Conservation (phyloP, 2,888 invertebrate genomes). For the Mactromeris polynyma region DNA sequence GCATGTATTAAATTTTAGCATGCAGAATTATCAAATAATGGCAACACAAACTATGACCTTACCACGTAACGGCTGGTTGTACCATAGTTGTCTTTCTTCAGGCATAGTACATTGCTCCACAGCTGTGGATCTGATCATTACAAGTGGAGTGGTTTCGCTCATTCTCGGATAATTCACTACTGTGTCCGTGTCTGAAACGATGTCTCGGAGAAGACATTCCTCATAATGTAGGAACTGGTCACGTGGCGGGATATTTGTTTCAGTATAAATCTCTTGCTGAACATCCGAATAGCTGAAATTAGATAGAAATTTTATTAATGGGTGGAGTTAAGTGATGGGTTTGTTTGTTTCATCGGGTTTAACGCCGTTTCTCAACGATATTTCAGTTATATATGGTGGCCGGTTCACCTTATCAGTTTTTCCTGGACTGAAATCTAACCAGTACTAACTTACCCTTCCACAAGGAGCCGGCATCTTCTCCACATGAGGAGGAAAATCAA, state of each 20-base stretch:
- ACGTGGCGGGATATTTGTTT: conserved; percentile 64
- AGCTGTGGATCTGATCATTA: conserved; percentile 59
- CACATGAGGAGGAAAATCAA: too few species aligned
- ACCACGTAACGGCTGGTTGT: conserved; percentile 32
- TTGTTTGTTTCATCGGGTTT: too few species aligned
- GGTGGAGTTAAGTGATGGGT: too few species aligned
- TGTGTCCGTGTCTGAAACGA: conserved; percentile 53
- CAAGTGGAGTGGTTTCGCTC: conserved; percentile 53
- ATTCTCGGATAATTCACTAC: conserved; percentile 60
- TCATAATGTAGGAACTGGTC: conserved; percentile 69
- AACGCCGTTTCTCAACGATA: too few species aligned
- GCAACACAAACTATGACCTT: too few species aligned
- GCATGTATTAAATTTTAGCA: too few species aligned
- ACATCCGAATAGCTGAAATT: conserved; percentile 59
- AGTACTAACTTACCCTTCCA: too few species aligned
- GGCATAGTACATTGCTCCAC: conserved; percentile 62
- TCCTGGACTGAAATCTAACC: too few species aligned
- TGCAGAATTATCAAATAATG: too few species aligned
- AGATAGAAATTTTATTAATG: background rate
- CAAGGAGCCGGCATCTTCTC: too few species aligned
- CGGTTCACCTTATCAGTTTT: too few species aligned
- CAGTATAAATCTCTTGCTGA: conserved; percentile 56
- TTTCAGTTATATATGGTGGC: too few species aligned
- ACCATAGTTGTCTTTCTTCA: conserved; percentile 63
- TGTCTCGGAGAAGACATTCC: conserved; percentile 62